Percentiles rank a stretch among this genome's conserved stretches.
Evolutionary conservation across 2,888 invertebrate genomes (phyloP).

Genomic region (Chelonus formosanus): DNA sequence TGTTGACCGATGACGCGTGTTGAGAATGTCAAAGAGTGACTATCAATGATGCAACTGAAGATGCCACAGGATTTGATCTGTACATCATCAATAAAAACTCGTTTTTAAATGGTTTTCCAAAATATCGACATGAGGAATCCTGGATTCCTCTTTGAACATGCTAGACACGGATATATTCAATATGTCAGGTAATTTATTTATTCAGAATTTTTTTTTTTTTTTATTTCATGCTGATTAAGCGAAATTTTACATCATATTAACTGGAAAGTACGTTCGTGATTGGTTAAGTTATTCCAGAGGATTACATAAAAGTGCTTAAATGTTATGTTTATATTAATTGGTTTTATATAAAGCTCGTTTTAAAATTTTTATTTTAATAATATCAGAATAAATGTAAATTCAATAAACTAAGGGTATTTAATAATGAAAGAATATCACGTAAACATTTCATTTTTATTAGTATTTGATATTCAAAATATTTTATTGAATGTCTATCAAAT

Average conservation of each 20-base stretch:
- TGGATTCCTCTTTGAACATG: constrained; percentile 63
- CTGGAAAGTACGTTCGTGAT: too few relatives aligned
- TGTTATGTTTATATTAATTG: too few relatives aligned
- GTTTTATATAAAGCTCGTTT: too few relatives aligned
- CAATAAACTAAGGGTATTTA: too few relatives aligned
- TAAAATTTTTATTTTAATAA: too few relatives aligned
- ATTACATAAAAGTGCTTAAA: too few relatives aligned
- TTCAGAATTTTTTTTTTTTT: neutral
- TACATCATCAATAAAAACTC: constrained; percentile 10
- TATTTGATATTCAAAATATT: too few relatives aligned
- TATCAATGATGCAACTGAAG: constrained; percentile 23
- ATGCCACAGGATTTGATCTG: constrained; percentile 14
- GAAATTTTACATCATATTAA: neutral
- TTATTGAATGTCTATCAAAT: too few relatives aligned
- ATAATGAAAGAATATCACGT: too few relatives aligned
- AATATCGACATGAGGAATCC: constrained; percentile 63
- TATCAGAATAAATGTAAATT: too few relatives aligned
- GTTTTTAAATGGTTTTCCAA: constrained; percentile 59
- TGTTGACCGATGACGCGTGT: constrained; percentile 19
- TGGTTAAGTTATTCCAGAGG: too few relatives aligned
- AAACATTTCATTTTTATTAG: too few relatives aligned
- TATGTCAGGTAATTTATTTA: constrained; percentile 56
- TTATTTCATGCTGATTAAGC: neutral
- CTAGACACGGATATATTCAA: constrained; percentile 63
- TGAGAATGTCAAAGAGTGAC: constrained; percentile 12